Evolutionary conservation across 1,140 invertebrate species (phyloP), one percentile per base, ranked within the genome.

Genomic region (Eriosoma lanigerum): DNA sequence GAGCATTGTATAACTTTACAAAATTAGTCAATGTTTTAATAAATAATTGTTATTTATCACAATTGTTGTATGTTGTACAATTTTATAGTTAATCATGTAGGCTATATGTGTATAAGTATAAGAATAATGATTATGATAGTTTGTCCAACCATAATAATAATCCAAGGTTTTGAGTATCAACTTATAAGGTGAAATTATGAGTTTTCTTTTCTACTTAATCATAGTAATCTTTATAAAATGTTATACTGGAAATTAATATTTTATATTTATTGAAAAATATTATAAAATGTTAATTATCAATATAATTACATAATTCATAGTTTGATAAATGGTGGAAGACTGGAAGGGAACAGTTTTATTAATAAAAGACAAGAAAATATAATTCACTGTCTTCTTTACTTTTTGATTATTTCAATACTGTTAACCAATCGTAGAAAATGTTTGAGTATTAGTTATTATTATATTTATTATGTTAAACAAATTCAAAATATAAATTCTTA

Each of bases 81-180:
- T n/a, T n/a, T n/a, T n/a, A n/a, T n/a, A n/a, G n/a, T n/a, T n/a
- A n/a, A n/a, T n/a, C n/a, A n/a, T n/a, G n/a, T n/a, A n/a, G n/a
- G n/a, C n/a, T n/a, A n/a, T n/a, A n/a, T n/a, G n/a, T 38, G 32
- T 38, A 38, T 4, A 38, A 38, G 8, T 38, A 38, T 38, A 38
- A 38, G 32, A 54, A 50, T 46, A 62, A 50, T 48, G 48, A 78
- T 58, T 60, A 60, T 64, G 17, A 52, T 56, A 15, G 48, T 68
- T 44, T 62, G 8, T 62, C 58, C 29, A 62, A 58, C 44, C 60
- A 24, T 56, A 54, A 24, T 52, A 76, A 52, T 48, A 21, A 68
- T 21, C 8, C 66, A 68, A 68, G 66, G 66, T 68, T 68, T 48
- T 68, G 66, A 48, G 44, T 68, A 68, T 12, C 21, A 68, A 68